Conservation (phyloP, 2,797 vertebrate genomes). For the Poecilia picta region DNA sequence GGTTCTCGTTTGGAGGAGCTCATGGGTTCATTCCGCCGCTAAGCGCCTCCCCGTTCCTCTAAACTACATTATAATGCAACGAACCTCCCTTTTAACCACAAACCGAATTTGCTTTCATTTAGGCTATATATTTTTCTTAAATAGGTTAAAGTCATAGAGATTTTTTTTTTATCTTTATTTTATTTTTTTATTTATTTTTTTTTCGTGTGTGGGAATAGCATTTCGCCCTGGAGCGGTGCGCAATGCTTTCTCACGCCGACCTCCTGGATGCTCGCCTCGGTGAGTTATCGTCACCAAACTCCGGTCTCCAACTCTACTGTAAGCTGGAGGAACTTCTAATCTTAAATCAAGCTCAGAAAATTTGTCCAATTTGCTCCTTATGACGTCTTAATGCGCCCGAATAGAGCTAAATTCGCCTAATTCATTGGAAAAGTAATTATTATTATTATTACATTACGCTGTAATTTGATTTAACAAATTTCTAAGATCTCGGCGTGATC, state of each 20-base stretch:
- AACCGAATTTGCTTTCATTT: conserved; percentile 99
- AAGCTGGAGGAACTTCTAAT: conserved; percentile 83
- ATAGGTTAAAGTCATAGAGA: conserved; percentile 95
- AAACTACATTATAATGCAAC: conserved; percentile 99
- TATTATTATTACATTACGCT: conserved; percentile 89
- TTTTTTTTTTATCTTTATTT: conserved; percentile 67
- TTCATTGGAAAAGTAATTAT: conserved; percentile 91
- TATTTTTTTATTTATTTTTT: conserved; percentile 55
- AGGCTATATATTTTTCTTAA: conserved; percentile 93
- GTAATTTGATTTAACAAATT: conserved; percentile 95
- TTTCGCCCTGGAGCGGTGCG: conserved; percentile 97
- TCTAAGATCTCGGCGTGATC: conserved; percentile 79
- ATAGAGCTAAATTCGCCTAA: conserved; percentile 86
- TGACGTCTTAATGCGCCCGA: conserved; percentile 89
- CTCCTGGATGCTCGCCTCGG: conserved; percentile 99
- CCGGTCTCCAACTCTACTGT: conserved; percentile 87
- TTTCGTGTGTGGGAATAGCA: conserved; percentile 76
- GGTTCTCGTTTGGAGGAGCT: conserved; percentile 91
- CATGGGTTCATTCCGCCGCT: conserved; percentile 93
- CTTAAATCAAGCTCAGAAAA: conserved; percentile 86
- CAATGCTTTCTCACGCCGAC: conserved; percentile 99
- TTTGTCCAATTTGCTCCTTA: conserved; percentile 92
- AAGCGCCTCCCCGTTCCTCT: conserved; percentile 98
- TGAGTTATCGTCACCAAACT: conserved; percentile 89
- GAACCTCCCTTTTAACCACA: conserved; percentile 97